Percentiles rank a stretch among this genome's conserved stretches.
These are phyloP conservation scores for Aleadryas rufinucha DNA, from an alignment of 2,113 vertebrate species.

Conservation along the genomic window DNA sequence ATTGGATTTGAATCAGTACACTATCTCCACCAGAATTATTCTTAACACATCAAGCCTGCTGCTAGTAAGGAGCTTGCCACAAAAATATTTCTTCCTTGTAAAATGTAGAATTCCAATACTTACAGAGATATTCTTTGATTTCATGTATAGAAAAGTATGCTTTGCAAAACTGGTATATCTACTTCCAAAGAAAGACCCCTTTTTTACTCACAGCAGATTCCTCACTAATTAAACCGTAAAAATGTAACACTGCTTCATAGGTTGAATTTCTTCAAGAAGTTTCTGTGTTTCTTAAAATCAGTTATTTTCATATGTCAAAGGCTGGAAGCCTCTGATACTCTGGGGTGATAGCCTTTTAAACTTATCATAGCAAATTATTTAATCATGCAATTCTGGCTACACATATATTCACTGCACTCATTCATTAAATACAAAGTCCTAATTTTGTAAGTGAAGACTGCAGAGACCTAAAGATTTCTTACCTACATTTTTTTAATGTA, in stretches of 20 bases:
- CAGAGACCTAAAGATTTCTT: not conserved
- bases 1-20: not conserved
- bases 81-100: not conserved
- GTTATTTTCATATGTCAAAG: not conserved
- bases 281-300: not conserved
- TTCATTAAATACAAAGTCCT: not conserved
- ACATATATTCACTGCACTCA: not conserved
- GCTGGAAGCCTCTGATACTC: not conserved
- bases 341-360: not conserved
- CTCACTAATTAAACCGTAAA: not conserved
- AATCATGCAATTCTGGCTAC: not conserved
- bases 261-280: not conserved
- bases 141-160: not conserved
- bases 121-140: not conserved
- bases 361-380: not conserved
- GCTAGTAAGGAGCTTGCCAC: not conserved
- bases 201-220: not conserved
- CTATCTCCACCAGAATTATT: not conserved
- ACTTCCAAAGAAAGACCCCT: not conserved
- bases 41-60: not conserved
- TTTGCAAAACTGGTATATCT: not conserved
- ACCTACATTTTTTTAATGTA: not conserved
- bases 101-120: not conserved
- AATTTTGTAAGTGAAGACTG: not conserved
- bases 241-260: not conserved